These are phyloP conservation scores for Agriotes lineatus DNA, from an alignment of 2,888 invertebrate species.

Conservation along the genomic window DNA sequence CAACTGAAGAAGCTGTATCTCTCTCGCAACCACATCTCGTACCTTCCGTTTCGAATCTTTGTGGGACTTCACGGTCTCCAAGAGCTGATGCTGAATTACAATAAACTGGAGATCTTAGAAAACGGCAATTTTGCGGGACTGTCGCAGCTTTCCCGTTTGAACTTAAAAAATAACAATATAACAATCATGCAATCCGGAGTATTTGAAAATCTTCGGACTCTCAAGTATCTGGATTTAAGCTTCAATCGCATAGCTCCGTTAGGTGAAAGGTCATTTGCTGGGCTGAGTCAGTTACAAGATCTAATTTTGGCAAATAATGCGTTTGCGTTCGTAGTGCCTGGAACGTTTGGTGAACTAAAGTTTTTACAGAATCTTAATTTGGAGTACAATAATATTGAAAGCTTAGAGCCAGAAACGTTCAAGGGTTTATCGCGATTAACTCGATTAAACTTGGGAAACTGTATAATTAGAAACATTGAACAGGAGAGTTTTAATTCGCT, in stretches of 20 bases:
- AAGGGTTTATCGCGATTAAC: slow-evolving; percentile 1
- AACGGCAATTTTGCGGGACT: slow-evolving; percentile 20
- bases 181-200: slow-evolving; percentile 4
- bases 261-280: slow-evolving; percentile 18
- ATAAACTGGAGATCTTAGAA: slow-evolving; percentile 23
- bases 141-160: slow-evolving; percentile 7
- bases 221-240: slow-evolving; percentile 31
- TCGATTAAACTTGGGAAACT: slow-evolving; percentile 33
- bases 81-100: slow-evolving; percentile 31
- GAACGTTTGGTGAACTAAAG: slow-evolving; percentile 24
- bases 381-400: slow-evolving; percentile 36
- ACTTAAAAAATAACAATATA: slow-evolving; percentile 33
- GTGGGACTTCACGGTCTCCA: not conserved
- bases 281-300: slow-evolving; percentile 12
- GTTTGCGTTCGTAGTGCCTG: slow-evolving; percentile 8
- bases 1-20: slow-evolving; percentile 28
- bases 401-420: slow-evolving; percentile 20
- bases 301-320: slow-evolving; percentile 33
- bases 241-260: slow-evolving; percentile 27
- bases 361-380: slow-evolving; percentile 25
- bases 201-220: slow-evolving; percentile 24
- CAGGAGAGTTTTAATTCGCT: slow-evolving; percentile 2
- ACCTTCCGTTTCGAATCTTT: slow-evolving; percentile 10
- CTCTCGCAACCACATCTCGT: slow-evolving; percentile 20
- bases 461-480: slow-evolving; percentile 19